phyloP scores from a whole-genome alignment of 1,140 invertebrate species.

The Ptiloglossa arizonensis region DNA sequence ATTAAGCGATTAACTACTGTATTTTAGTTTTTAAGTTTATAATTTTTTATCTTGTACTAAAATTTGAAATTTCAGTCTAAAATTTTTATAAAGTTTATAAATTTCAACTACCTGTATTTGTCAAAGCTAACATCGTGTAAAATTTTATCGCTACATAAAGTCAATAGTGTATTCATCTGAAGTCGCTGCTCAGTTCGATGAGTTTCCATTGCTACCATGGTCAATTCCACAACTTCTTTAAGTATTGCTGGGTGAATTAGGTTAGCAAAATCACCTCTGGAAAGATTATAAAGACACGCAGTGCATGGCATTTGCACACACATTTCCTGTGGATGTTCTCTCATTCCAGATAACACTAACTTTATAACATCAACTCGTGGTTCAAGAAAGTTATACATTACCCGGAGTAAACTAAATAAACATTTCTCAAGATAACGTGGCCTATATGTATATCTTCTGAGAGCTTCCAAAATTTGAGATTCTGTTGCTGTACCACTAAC shows the following conservation, averaged over 20 bases:
- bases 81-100: slow-evolving; percentile 29
- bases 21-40: neutral
- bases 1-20: no score
- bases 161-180: slow-evolving; percentile 90
- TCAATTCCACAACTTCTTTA: slow-evolving; percentile 86
- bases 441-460: slow-evolving; percentile 85
- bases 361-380: slow-evolving; percentile 87
- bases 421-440: slow-evolving; percentile 88
- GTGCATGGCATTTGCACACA: slow-evolving; percentile 91
- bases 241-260: slow-evolving; percentile 87
- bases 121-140: slow-evolving; percentile 90
- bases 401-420: slow-evolving; percentile 87
- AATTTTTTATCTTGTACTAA: neutral
- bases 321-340: slow-evolving; percentile 85
- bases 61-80: slow-evolving; percentile 32
- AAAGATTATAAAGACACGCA: slow-evolving; percentile 91
- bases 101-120: slow-evolving; percentile 81
- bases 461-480: slow-evolving; percentile 85
- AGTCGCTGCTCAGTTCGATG: slow-evolving; percentile 88
- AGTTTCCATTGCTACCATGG: slow-evolving; percentile 88
- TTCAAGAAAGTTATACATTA: slow-evolving; percentile 84
- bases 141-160: slow-evolving; percentile 90
- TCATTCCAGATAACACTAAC: slow-evolving; percentile 88
- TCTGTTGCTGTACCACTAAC: slow-evolving; percentile 86
- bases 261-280: slow-evolving; percentile 85